A percentile compares a stretch with the other conserved stretches of the same genome.
Evolutionary conservation across 2,113 vertebrate species (phyloP).

Genomic region (Aplodontia rufa): DNA sequence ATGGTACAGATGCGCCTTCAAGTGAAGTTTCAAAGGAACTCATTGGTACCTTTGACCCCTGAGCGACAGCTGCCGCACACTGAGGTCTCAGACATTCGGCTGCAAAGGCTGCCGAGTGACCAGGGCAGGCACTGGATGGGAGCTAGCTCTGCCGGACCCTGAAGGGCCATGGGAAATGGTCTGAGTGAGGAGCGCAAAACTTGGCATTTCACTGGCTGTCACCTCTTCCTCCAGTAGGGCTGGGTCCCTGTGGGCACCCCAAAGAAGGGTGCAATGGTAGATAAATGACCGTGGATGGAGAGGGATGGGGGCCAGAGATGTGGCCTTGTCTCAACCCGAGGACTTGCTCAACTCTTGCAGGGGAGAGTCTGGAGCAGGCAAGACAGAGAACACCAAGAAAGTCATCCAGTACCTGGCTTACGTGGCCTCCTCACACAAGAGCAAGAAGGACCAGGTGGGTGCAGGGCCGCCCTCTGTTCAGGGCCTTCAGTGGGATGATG

Average conservation of each 20-base stretch:
- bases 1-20: neutral
- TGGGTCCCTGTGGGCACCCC: neutral
- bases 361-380: conserved; percentile 98
- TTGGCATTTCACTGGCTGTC: neutral
- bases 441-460: conserved; percentile 98
- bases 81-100: conserved; percentile 45
- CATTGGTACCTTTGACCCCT: conserved; percentile 56
- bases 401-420: conserved; percentile 99
- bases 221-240: neutral
- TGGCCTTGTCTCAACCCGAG: neutral
- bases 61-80: conserved; percentile 18
- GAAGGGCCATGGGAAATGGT: neutral
- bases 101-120: conserved; percentile 48
- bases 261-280: neutral
- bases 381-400: conserved; percentile 99
- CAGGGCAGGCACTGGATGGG: conserved; percentile 15
- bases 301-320: neutral
- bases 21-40: conserved; percentile 30
- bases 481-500: neutral
- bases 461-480: neutral
- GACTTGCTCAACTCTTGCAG: conserved; percentile 82
- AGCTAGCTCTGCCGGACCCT: neutral
- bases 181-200: neutral
- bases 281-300: neutral
- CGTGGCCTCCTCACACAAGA: conserved; percentile 98